A percentile compares a stretch with the other conserved stretches of the same genome.
phyloP scores from a whole-genome alignment of 2,888 invertebrate genomes.

The Folsomia manolachei region DNA sequence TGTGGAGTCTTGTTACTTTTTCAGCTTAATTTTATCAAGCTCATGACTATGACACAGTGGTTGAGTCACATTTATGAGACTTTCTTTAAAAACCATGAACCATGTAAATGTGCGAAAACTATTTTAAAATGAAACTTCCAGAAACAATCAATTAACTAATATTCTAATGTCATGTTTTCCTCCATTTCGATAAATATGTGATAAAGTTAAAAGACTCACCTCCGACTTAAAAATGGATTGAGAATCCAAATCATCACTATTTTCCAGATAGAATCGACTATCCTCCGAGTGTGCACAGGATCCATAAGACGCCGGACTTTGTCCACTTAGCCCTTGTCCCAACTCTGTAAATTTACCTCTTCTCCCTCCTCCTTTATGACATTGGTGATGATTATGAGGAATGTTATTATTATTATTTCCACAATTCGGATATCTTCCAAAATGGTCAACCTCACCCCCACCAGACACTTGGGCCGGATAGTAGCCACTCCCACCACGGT shows the following conservation, averaged over 20 bases:
- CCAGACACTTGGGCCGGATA: neutral
- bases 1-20: too few species aligned
- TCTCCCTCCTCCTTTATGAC: neutral
- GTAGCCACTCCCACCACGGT: neutral
- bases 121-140: too few species aligned
- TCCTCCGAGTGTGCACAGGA: conserved; percentile 14
- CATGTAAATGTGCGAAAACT: neutral
- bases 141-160: too few species aligned
- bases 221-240: conserved; percentile 44
- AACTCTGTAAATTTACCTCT: too few species aligned
- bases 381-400: neutral
- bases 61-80: neutral
- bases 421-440: neutral
- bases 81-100: neutral
- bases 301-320: neutral
- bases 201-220: conserved; percentile 21
- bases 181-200: neutral
- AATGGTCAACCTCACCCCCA: neutral
- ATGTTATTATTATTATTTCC: neutral
- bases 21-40: too few species aligned
- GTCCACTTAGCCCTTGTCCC: neutral
- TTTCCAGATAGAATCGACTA: conserved; percentile 26
- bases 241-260: conserved; percentile 26
- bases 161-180: too few species aligned
- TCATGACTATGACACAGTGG: too few species aligned